Evolutionary conservation across 2,113 vertebrate genomes (phyloP), one percentile per base, ranked within the genome.

Genomic region (Coreoperca whiteheadi): DNA sequence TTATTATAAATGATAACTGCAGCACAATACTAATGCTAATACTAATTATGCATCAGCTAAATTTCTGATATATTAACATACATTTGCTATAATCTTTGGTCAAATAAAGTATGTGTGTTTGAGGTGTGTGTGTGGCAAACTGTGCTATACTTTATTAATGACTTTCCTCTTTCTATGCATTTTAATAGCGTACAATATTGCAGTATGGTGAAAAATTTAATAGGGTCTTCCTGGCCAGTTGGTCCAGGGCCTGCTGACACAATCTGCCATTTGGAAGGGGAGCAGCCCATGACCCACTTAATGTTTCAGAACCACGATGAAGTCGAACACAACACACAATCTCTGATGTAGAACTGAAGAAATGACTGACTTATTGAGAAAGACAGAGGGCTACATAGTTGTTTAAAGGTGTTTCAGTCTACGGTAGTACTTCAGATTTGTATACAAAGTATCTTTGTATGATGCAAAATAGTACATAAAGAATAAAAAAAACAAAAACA

Each of bases 91-190:
- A 39, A 84, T 76, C 50, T 79, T 81, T 59, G 20, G 21, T 74
- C 61, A 39, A 89, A 54, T 54, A 61, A 54, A 71, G 41, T 46
- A 61, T 63, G 63, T 77, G 61, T 74, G 73, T 28, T 20, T 28
- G 46, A 34, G 32, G 15, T 65, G 43, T 61, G 54, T 0, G 1
- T 64, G 6, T 78, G 84, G 89, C 80, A 87, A 77, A 89, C 85
- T 84, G 53, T 68, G 66, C 89, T 37, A 89, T 87, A 69, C 63
- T 86, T 89, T 89, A 92, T 92, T 94, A 92, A 94, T 91, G 82
- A 78, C 69, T 77, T 74, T 74, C 64, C 73, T 79, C 63, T 88
- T 88, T 89, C 89, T 82, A 79, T 92, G 86, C 91, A 91, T 94
- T 94, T 92, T 86, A 91, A 87, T 88, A 65, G 37, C 14, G 59